Evolutionary conservation across 2,888 invertebrate genomes (phyloP), one percentile per base, ranked within the genome.

Genomic region (Fabriciana adippe): DNA sequence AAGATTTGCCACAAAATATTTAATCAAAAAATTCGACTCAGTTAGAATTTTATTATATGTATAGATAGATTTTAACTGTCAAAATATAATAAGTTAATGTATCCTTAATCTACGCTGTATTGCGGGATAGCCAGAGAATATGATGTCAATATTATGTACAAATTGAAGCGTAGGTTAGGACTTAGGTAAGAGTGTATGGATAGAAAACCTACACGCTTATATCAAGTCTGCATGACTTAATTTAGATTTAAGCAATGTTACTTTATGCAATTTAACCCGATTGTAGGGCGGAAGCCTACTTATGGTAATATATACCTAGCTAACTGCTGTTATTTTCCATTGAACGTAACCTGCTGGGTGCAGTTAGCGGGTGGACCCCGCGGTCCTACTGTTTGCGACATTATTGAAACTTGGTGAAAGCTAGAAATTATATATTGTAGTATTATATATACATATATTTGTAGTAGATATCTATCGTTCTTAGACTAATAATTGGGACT

Each of bases 221-320:
- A 68, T 72, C 62, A 64, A 63, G 64, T 69, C 57, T 65, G 50
- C 54, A 57, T 66, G 51, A 67, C 56, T 56, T 63, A 59, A 67
- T 66, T 68, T 65, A 56, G 51, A 68, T 60, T 64, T 60, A 54
- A 66, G 66, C 69, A 59, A 69, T 55, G 55, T 51, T 55, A 75
- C 62, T 74, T 84, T 79, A 79, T 79, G 81, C 78, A 80, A 84
- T 75, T 66, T 68, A 72, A 74, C 73, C 70, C 75, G 77, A 79
- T 78, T 79, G 78, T 76, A 77, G 80, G 78, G 79, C 82, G 86
- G 84, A 87, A 85, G 83, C 76, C 79, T 83, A 72, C 76, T 77
- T 82, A 82, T 79, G 82, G 81, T 78, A 82, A 81, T 82, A 82
- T 76, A 71, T 70, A 61, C 53, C 61, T 51, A 70, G 64, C 15